Percentiles rank a stretch among this genome's conserved stretches.
Evolutionary conservation across 2,113 vertebrate genomes (phyloP).

Genomic region (Embiotoca jacksoni): DNA sequence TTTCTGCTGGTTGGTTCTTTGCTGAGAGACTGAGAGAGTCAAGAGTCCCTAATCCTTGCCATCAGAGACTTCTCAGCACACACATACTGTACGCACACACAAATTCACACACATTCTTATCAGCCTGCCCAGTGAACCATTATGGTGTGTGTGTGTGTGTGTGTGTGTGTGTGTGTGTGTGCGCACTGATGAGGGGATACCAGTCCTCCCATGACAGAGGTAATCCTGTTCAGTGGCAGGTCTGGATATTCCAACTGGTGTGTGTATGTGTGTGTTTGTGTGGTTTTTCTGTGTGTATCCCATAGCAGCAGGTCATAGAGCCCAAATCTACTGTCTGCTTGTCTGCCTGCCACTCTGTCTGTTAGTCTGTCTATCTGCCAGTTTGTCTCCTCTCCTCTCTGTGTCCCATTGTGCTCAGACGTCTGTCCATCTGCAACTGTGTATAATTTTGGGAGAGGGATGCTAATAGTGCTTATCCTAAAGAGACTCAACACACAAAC

Average conservation of each 20-base stretch:
- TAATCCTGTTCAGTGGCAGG: slow-evolving; percentile 80
- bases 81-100: slow-evolving; percentile 38
- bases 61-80: slow-evolving; percentile 71
- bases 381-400: slow-evolving; percentile 60
- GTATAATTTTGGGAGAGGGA: neutral
- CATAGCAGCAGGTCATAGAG: slow-evolving; percentile 66
- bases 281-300: slow-evolving; percentile 55
- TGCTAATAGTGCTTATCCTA: neutral
- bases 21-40: slow-evolving; percentile 68
- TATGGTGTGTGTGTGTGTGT: slow-evolving; percentile 48
- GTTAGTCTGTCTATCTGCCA: slow-evolving; percentile 45
- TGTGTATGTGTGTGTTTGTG: slow-evolving; percentile 43
- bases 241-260: slow-evolving; percentile 74
- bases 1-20: slow-evolving; percentile 64
- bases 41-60: slow-evolving; percentile 80
- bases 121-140: slow-evolving; percentile 75
- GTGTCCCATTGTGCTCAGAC: slow-evolving; percentile 19
- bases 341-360: slow-evolving; percentile 41
- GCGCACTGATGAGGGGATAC: slow-evolving; percentile 75
- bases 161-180: slow-evolving; percentile 35
- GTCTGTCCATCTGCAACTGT: slow-evolving; percentile 14
- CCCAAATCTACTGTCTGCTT: slow-evolving; percentile 62
- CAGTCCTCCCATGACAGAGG: slow-evolving; percentile 75
- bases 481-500: neutral
- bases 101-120: slow-evolving; percentile 62